A percentile compares a stretch with the other conserved stretches of the same genome.
phyloP scores from a whole-genome alignment of 2,113 vertebrate genomes.

The Vireo altiloquus region DNA sequence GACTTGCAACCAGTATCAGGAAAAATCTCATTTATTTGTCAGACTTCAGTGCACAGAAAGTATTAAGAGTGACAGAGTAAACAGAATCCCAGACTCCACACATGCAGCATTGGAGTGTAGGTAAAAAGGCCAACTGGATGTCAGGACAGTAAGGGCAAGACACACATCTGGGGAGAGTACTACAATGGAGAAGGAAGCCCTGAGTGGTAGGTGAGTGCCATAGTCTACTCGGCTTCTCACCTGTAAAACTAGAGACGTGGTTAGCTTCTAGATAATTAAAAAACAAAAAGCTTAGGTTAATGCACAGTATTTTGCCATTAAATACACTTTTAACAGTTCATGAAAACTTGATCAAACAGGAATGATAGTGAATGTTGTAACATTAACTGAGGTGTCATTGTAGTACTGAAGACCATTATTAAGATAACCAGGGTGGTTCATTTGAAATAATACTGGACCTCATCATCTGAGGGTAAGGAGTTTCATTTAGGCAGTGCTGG shows the following conservation, averaged over 20 bases:
- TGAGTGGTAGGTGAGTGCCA: background rate
- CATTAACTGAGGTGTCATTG: background rate
- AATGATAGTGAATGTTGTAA: background rate
- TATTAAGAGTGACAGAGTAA: background rate
- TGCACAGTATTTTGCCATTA: background rate
- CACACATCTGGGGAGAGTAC: background rate
- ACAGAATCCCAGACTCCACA: background rate
- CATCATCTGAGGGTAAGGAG: background rate
- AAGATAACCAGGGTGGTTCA: background rate
- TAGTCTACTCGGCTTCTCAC: background rate
- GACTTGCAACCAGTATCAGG: background rate
- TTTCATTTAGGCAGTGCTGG: background rate
- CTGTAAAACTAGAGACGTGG: background rate
- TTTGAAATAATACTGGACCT: background rate
- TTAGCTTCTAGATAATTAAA: background rate
- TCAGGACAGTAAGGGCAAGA: background rate
- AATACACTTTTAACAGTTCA: background rate
- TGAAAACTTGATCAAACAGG: background rate
- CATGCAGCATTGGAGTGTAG: fast-evolving
- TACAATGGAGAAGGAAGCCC: background rate
- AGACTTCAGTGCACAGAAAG: background rate
- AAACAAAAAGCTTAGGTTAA: background rate
- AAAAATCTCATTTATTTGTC: background rate
- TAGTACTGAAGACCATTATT: background rate
- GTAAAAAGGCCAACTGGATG: background rate